Evolutionary conservation across 2,113 vertebrate genomes (phyloP), one percentile per base, ranked within the genome.

Genomic region (Campylomormyrus numenius): DNA sequence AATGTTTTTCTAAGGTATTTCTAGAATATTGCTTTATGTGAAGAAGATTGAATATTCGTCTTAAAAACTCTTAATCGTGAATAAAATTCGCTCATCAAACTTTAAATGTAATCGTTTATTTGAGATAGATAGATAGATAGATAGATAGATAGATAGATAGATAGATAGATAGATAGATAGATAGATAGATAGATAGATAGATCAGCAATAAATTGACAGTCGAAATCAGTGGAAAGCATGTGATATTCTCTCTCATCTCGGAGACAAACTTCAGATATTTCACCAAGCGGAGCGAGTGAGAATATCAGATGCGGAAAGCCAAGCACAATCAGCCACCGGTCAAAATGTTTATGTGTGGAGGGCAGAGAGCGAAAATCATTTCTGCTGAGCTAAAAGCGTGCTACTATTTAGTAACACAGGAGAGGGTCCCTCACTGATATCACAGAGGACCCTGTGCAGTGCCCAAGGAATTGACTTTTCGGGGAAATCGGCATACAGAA

Each of bases 241-340:
- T 52, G 27, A 24, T 58, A 88, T 88, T 46, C 66, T 80, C 46
- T 77, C 3, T 48, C 46, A 77, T 62, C 62, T 35, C 48, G 31
- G 88, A 89, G 56, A 87, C 45, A 52, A 27, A 58, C 52, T 88
- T 62, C 87, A 62, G 24, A 24, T 19, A 88, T 88, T 62, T 62
- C 39, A 48, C 24, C 11, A 48, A 15, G 21, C 50, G 11, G 88
- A 24, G 46, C 27, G 48, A 52, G 21, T 52, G 24, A 80, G 27
- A 5, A 50, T 89, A 85, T 53, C 49, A 42, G 17, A 0, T 3
- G n/a, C 31, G 45, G 24, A 53, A 19, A 13, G 88, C 42, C 5
- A 50, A 74, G 53, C 42, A 11, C 24, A n/a, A 21, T 27, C 9
- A 8, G 45, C 24, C 15, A 10, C 39, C 39, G 4, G 24, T 84